Base-by-base conservation (phyloP, 2,113 vertebrate genomes). In the Bubalus kerabau region DNA sequence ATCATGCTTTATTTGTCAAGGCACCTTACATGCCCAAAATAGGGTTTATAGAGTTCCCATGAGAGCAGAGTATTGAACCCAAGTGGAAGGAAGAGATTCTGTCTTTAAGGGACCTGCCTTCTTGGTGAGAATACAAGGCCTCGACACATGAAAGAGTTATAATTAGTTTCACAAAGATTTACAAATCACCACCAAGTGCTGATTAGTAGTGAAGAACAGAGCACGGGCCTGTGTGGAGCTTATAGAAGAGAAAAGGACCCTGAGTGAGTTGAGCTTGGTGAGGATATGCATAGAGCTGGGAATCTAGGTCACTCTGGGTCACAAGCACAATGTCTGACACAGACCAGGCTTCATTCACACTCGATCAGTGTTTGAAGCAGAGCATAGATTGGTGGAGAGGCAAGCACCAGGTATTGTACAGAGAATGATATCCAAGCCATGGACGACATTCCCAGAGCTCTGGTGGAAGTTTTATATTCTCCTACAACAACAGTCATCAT, bases 1-100 rank as follows among this genome's bases (percentile, higher is more conserved):
- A 91, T 87, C 85, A 83, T 95, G 78, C 60, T 36, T 96, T 97
- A 50, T 81, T 96, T 97, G 92, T 92, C 93, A 95, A 93, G 91
- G 30, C n/a, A 26, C 56, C 30, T 43, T 62, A 10, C 6, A 3
- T 97, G 95, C 83, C 95, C 46, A 94, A 97, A 97, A 57, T 90
- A 60, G 36, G 82, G 36, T 88, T 94, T 64, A 64, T 40, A 21
- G 67, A 64, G 86, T 95, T 96, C 87, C 54, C n/a, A 50, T 10
- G 83, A 50, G 90, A 92, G 40, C 85, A n/a, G 40, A 83, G 7
- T n/a, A 46, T 48, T 87, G 78, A 94, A 52, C 43, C 19, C 91
- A 54, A 96, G 87, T 32, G 81, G 52, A 83, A 90, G 59, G 93
- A 74, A 91, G 62, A 85, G 50, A 89, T 30, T 83, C 50, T 78